Evolutionary conservation across 2,888 invertebrate genomes (phyloP), one percentile per base, ranked within the genome.

Genomic region (Dichetophora obliterata): DNA sequence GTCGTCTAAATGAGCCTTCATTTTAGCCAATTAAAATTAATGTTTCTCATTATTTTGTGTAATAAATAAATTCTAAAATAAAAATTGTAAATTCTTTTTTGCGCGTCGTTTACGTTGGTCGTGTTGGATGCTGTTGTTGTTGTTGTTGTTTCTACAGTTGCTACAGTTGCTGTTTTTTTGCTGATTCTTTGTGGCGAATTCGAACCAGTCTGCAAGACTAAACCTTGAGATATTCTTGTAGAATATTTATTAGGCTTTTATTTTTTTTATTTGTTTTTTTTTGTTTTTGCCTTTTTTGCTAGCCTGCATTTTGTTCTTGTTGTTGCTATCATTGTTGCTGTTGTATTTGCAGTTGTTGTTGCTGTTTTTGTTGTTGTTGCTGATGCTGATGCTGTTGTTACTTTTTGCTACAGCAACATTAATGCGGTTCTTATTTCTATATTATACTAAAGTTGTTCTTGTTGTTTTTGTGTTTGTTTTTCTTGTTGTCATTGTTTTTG

Each of bases 11-110:
- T 59, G 59, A n/a, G 68, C 48, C 24, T 48, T 50, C 50, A 50
- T 50, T 68, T 68, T 50, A 34, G 34, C 68, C 73, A 73, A 65
- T 73, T 73, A 73, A 73, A 65, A 73, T 63, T 73, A 65, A 73
- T 73, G 73, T 48, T 63, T 63, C 65, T 52, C 73, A 73, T 73
- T 73, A 73, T 73, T 73, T 73, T 65, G 27, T 65, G 73, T 31
- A 73, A 73, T 73, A 73, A 73, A 73, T 70, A 66, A 66, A 66
- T 37, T 48, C 66, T 66, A 43, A 66, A 66, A 43, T 37, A 66
- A 66, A 22, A 43, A 43, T 43, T 43, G 43, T 66, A 43, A 66
- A 22, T 66, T 66, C 19, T 66, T 37, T 43, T 1, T 43, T 31
- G 31, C 5, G 31, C 31, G 31, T 31, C 31, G 31, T 31, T 4